phyloP scores from a whole-genome alignment of 2,888 invertebrate species.

The Ormia ochracea region DNA sequence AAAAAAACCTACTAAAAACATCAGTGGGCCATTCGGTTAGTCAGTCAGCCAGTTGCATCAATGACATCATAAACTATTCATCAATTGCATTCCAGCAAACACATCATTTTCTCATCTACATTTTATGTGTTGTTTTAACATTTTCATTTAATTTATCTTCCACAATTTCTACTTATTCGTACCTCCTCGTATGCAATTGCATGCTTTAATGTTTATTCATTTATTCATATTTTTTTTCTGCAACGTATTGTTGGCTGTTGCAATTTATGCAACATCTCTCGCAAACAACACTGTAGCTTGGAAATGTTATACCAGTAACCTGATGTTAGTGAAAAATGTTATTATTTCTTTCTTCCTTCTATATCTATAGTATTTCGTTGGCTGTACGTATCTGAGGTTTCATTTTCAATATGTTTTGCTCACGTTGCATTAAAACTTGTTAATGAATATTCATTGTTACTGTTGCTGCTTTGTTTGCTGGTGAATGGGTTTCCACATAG shows the following conservation, averaged over 20 bases:
- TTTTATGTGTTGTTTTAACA: neutral
- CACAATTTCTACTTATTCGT: constrained; percentile 23
- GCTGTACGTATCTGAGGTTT: constrained; percentile 1
- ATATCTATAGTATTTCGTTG: constrained; percentile 2
- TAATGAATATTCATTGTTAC: constrained; percentile 58
- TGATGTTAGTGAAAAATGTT: constrained; percentile 47
- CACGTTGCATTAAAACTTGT: constrained; percentile 40
- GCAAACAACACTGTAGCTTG: constrained; percentile 22
- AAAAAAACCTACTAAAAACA: neutral
- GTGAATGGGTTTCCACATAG: neutral
- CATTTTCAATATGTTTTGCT: neutral
- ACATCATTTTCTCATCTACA: constrained; percentile 16
- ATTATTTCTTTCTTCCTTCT: constrained; percentile 16
- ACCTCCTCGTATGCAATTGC: constrained; percentile 14
- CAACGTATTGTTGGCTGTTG: neutral
- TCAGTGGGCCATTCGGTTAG: neutral
- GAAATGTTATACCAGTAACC: constrained; percentile 46
- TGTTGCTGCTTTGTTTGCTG: constrained; percentile 5
- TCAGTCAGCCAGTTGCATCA: neutral
- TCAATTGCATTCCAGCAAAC: constrained; percentile 35
- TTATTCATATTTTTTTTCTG: constrained; percentile 1
- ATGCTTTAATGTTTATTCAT: constrained; percentile 45
- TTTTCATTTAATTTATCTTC: constrained; percentile 40
- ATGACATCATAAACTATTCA: constrained; percentile 56
- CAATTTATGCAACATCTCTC: constrained; percentile 52